Conservation (phyloP, 2,113 vertebrate species). For the Piaya cayana region DNA sequence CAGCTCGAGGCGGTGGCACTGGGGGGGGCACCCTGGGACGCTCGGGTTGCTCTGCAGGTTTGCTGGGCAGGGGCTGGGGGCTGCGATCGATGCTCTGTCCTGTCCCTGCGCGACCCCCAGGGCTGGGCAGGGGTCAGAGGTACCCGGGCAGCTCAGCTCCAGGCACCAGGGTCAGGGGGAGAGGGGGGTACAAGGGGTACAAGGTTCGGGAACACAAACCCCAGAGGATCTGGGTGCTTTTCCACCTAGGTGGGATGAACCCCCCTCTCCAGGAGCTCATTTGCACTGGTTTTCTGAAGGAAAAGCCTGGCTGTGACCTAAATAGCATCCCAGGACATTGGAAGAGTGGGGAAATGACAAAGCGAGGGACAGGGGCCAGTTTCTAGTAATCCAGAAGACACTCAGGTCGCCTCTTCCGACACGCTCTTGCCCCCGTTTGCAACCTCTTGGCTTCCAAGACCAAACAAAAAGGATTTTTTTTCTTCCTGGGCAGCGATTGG, state of each 20-base stretch:
- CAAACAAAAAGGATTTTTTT: not conserved
- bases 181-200: not conserved
- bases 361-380: not conserved
- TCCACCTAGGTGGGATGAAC: not conserved
- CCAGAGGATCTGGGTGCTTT: not conserved
- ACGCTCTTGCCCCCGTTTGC: not conserved
- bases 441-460: not conserved
- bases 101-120: not conserved
- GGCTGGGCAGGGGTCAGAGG: fast-evolving
- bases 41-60: no score
- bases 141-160: not conserved
- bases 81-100: fast-evolving
- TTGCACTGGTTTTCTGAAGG: not conserved
- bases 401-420: not conserved
- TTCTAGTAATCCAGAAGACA: not conserved
- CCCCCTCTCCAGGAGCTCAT: not conserved
- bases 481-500: not conserved
- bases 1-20: not conserved
- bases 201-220: not conserved
- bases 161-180: fast-evolving
- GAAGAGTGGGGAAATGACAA: not conserved
- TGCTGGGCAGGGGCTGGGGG: not conserved
- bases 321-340: not conserved
- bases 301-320: constrained; percentile 6
- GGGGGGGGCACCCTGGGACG: fast-evolving